Conservation (phyloP, 2,113 vertebrate species). For the Loxodonta africana region DNA sequence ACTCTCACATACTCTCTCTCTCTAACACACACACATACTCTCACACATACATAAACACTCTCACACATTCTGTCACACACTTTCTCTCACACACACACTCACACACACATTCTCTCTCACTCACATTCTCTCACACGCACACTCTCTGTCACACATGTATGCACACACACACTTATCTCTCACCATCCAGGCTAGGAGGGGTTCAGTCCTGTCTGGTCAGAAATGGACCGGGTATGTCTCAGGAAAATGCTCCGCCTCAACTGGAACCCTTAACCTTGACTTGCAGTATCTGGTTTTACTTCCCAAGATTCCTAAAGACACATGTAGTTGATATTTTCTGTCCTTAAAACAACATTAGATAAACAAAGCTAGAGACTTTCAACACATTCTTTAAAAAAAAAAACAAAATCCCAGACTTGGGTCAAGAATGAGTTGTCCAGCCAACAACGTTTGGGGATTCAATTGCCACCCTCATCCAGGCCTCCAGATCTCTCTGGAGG, state of each 20-base stretch:
- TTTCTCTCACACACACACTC: too few species aligned
- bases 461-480: neutral
- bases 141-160: neutral
- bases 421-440: neutral
- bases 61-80: too few species aligned
- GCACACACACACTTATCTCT: neutral
- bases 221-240: slow-evolving; percentile 13
- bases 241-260: slow-evolving; percentile 22
- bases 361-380: slow-evolving; percentile 52
- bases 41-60: too few species aligned
- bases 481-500: neutral
- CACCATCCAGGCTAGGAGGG: neutral
- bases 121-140: neutral
- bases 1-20: too few species aligned
- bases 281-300: slow-evolving; percentile 42
- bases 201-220: neutral
- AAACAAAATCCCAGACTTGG: slow-evolving; percentile 19
- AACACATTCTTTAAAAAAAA: slow-evolving; percentile 36
- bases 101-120: too few species aligned
- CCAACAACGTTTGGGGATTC: neutral
- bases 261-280: slow-evolving; percentile 11
- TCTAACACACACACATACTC: too few species aligned
- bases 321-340: slow-evolving; percentile 15
- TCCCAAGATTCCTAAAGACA: slow-evolving; percentile 38
- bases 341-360: slow-evolving; percentile 58